These are phyloP conservation scores for Vombatus ursinus DNA, from an alignment of 2,113 vertebrate genomes.

Conservation along the genomic window DNA sequence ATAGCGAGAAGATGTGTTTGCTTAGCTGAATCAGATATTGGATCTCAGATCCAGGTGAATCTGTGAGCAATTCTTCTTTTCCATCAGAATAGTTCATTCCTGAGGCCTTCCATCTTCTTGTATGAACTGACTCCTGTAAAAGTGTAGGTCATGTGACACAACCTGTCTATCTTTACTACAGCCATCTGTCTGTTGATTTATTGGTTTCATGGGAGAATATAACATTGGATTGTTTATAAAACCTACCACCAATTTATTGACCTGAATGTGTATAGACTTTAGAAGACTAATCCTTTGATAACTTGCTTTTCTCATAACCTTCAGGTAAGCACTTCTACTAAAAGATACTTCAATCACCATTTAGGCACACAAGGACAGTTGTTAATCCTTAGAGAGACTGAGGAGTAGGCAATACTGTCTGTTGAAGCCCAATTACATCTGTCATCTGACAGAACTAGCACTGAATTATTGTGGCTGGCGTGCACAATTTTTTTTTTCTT, in stretches of 20 bases:
- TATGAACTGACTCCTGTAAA: no score
- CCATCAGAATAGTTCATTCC: slow-evolving; percentile 14
- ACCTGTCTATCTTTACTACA: no score
- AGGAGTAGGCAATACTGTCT: slow-evolving; percentile 15
- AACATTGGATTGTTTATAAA: slow-evolving; percentile 61
- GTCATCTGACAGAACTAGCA: slow-evolving; percentile 63
- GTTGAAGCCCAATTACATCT: slow-evolving; percentile 47
- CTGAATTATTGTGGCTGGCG: slow-evolving; percentile 63
- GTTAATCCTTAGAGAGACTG: slow-evolving; percentile 69
- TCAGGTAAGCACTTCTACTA: slow-evolving; percentile 68
- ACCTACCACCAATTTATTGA: slow-evolving; percentile 70
- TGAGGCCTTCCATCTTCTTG: no score
- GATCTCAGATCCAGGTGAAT: no score
- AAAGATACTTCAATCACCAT: slow-evolving; percentile 70
- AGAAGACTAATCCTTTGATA: slow-evolving; percentile 21
- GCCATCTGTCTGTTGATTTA: no score
- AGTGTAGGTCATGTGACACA: no score
- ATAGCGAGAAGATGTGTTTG: no score
- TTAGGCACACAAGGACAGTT: slow-evolving; percentile 71
- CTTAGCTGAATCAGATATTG: no score
- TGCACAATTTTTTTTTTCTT: slow-evolving; percentile 66
- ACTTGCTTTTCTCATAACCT: slow-evolving; percentile 66
- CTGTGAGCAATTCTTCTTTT: neutral
- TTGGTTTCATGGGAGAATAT: slow-evolving; percentile 46
- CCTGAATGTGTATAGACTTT: slow-evolving; percentile 66